Conservation (phyloP, 2,888 invertebrate species). For the Amaurobius ferox region DNA sequence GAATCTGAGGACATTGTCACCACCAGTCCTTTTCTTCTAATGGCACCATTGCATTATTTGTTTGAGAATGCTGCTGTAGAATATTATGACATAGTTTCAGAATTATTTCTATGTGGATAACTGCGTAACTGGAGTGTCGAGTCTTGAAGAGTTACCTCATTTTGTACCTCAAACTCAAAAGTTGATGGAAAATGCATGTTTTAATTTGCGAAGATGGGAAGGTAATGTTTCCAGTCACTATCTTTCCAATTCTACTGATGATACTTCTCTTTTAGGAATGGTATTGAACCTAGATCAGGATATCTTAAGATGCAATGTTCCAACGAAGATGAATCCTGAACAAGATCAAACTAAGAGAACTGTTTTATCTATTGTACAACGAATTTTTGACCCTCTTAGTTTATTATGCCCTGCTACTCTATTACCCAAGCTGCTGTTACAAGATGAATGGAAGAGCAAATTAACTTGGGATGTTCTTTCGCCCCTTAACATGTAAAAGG, state of each 20-base stretch:
- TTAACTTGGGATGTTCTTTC: background rate
- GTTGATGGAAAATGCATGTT: too few relatives aligned
- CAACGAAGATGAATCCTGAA: background rate
- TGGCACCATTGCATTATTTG: too few relatives aligned
- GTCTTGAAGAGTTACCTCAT: too few relatives aligned
- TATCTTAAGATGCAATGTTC: background rate
- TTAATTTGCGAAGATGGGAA: background rate
- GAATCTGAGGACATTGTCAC: too few relatives aligned
- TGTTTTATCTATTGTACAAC: conserved; percentile 18
- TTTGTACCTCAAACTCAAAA: too few relatives aligned
- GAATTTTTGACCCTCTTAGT: conserved; percentile 13
- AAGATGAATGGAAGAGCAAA: background rate
- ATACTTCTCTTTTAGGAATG: background rate
- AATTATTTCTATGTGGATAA: too few relatives aligned
- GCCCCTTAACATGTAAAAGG: background rate
- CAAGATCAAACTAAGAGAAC: conserved; percentile 1
- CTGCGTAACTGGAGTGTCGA: too few relatives aligned
- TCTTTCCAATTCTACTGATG: background rate
- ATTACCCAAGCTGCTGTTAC: background rate
- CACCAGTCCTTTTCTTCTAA: too few relatives aligned
- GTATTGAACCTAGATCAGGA: background rate
- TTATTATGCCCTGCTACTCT: background rate
- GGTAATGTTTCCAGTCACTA: background rate
- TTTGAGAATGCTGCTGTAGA: too few relatives aligned
- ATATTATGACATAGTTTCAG: too few relatives aligned